Base-by-base conservation (phyloP, 2,888 invertebrate genomes). In the Allygus modestus region DNA sequence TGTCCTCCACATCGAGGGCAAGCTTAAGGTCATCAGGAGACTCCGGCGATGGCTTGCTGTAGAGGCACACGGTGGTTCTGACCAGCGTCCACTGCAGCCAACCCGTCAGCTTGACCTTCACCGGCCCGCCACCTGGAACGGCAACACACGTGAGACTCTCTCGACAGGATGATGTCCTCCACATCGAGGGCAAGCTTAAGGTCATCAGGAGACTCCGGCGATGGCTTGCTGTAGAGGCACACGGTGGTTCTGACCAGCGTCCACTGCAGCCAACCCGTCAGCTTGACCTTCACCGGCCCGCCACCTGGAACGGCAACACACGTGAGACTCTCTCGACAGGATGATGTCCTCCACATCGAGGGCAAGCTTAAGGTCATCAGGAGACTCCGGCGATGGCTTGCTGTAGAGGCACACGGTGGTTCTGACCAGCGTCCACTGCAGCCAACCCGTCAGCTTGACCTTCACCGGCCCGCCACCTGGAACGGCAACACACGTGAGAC, bases 71-170 rank as follows among this genome's bases (percentile, higher is more conserved):
- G 0, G 94, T 93, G n/a, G 96, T 93, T 87, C 95, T 94, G 1
- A 97, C 95, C 54, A 98, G 92, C 0, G 98, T 97, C 95, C 97
- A 97, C 91, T 98, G 98, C 86, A 97, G 93, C 94, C 97, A 97
- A 46, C 96, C 93, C 28, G 95, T 94, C 43, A 94, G 91, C 89
- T 93, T 93, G 26, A 93, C 88, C 81, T 88, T 79, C 26, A 77
- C 73, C 20, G 83, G 61, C n/a, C 43, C 79, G 58, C 65, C 79
- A 69, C 83, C 82, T 83, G 37, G 33, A 20, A 58, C 11, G 15
- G 23, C 37, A 37, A 37, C 4, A n/a, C n/a, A n/a, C n/a, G n/a
- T n/a, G n/a, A 98, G 86, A 97, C 94, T 75, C 93, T 92, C 89
- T 97, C 97, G 97, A 96, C n/a, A 95, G 92, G 84, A 97, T 95